These are phyloP conservation scores for Liasis olivaceus DNA, from an alignment of 2,797 vertebrate genomes.

Conservation along the genomic window DNA sequence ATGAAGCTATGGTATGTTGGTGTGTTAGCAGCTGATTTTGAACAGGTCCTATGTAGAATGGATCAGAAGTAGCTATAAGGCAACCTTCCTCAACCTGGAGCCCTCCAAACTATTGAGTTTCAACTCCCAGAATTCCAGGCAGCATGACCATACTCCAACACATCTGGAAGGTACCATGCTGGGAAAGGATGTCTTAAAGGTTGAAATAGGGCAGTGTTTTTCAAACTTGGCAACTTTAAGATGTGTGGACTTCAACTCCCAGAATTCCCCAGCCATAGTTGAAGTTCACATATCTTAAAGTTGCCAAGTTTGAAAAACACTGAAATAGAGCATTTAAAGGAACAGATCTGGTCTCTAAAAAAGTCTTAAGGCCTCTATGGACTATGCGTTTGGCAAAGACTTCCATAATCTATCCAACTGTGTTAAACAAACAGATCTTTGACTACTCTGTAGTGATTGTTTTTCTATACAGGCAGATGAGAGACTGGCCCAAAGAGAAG, in stretches of 20 bases:
- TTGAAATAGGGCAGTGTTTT: background rate
- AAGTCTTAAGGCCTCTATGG: background rate
- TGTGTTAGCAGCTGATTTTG: background rate
- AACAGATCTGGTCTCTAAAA: too few species aligned
- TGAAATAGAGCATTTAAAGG: too few species aligned
- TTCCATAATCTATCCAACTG: background rate
- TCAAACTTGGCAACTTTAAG: too few species aligned
- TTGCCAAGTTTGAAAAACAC: background rate
- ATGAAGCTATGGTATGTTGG: too few species aligned
- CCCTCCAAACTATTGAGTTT: too few species aligned
- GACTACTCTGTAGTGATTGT: background rate
- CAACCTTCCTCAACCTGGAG: too few species aligned
- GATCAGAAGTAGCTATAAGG: background rate
- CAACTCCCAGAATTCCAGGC: background rate
- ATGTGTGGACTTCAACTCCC: too few species aligned
- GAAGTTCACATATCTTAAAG: background rate
- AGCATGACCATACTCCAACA: background rate
- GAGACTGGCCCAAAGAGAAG: background rate
- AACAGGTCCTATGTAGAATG: too few species aligned
- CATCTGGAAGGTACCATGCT: background rate
- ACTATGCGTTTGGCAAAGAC: background rate
- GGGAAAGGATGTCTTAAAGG: too few species aligned
- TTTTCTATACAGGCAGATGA: slow-evolving; percentile 5
- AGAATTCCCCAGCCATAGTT: background rate
- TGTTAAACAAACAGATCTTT: background rate